Evolutionary conservation across 2,888 invertebrate genomes (phyloP), one percentile per base, ranked within the genome.

Genomic region (Gandaritis pyraliata): DNA sequence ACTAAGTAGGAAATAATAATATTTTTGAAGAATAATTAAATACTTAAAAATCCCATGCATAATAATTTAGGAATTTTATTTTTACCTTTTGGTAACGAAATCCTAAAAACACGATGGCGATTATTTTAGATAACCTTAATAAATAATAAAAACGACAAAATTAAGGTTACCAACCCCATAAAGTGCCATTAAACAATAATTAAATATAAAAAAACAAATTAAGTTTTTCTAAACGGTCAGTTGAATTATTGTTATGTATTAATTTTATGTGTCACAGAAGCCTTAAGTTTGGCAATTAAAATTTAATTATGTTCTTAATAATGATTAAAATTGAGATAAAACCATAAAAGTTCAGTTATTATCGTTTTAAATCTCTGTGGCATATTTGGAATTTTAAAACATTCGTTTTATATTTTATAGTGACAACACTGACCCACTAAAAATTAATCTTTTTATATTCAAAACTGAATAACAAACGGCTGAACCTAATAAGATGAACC

Each of bases 231-330:
- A 64, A 62, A 56, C 55, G 52, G 56, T 49, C 50, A 36, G 18
- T 53, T 73, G 65, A 74, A 64, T 71, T 68, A 69, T 68, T 50
- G 51, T 72, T 64, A 73, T 66, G 61, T 66, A 45, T 45, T 23
- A 52, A 52, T 55, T 72, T 70, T 61, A 72, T 68, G 62, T 68
- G 68, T 60, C 69, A 65, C 62, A 29, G 56, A 55, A 69, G 71
- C 62, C 57, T 69, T 73, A 68, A 72, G 63, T 50, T 60, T 30
- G 39, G 66, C 61, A 69, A 77, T 78, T 76, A 78, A 74, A 68
- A 52, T 60, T 47, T 67, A 68, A 61, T 72, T 55, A 76, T 75
- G 69, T 53, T 70, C 16, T 71, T 70, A 67, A 71, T 70, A 68
- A 70, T 70, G 73, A 70, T 65, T 48, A 68, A 69, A 66, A 51